Conservation (phyloP, 92 coral and sea anemone genomes). For the Parazoanthus darwini region DNA sequence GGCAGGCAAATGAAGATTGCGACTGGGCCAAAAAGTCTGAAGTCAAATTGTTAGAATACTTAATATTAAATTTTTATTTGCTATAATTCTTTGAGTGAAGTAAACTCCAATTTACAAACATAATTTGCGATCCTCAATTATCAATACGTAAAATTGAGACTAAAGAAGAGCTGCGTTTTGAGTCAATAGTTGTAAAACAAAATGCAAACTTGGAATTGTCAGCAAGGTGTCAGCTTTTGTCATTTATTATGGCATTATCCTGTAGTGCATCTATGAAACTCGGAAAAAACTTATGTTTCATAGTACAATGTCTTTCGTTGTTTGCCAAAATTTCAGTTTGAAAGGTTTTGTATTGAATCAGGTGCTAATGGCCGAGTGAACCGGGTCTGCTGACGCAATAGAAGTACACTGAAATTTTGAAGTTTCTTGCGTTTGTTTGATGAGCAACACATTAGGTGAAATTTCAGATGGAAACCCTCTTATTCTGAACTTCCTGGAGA, state of each 20-base stretch:
- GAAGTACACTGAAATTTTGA: no score
- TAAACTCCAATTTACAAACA: background rate
- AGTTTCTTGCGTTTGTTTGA: conserved; percentile 6
- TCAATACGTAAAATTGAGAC: background rate
- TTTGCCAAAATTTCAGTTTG: background rate
- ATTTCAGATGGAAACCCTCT: background rate
- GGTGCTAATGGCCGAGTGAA: conserved; percentile 15
- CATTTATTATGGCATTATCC: background rate
- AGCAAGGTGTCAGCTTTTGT: background rate
- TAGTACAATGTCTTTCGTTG: background rate
- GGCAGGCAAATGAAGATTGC: background rate
- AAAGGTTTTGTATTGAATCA: conserved; percentile 1
- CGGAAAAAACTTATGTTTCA: background rate
- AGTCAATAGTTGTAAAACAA: background rate
- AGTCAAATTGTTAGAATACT: background rate
- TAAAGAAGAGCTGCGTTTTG: background rate
- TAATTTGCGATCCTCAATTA: background rate
- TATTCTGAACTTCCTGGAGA: conserved; percentile 1
- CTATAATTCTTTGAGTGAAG: background rate
- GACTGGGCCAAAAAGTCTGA: background rate
- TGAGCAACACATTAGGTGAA: background rate
- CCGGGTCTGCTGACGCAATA: background rate
- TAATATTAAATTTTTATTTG: no score
- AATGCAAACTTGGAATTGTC: background rate
- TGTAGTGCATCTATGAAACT: no score